Evolutionary conservation across 2,113 vertebrate genomes (phyloP).

Genomic region (Oenanthe oenanthe): DNA sequence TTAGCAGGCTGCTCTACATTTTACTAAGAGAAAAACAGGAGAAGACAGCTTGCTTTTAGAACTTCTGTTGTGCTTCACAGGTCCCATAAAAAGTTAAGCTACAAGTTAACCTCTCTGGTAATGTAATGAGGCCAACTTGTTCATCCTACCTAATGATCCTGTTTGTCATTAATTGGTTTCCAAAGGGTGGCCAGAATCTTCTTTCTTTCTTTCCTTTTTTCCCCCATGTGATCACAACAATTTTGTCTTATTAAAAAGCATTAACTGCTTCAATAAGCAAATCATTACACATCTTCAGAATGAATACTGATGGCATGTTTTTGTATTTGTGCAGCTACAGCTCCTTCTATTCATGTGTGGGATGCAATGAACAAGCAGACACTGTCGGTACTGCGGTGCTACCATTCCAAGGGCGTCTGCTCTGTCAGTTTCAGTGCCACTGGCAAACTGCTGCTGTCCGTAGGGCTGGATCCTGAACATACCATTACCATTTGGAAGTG

Average conservation of each 20-base stretch:
- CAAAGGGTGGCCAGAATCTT: neutral
- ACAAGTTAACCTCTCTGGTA: neutral
- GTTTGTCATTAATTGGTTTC: neutral
- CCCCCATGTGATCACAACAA: neutral
- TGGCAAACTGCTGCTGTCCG: slow-evolving; percentile 92
- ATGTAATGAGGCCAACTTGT: neutral
- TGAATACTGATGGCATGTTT: neutral
- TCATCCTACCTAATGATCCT: neutral
- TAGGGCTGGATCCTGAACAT: slow-evolving; percentile 92
- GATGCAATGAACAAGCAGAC: slow-evolving; percentile 96
- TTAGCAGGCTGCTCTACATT: neutral
- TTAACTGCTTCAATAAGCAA: neutral
- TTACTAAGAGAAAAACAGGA: neutral
- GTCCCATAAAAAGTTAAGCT: neutral
- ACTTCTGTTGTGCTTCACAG: neutral
- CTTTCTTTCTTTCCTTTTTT: neutral
- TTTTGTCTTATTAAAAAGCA: neutral
- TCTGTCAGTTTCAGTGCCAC: slow-evolving; percentile 98
- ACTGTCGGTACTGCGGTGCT: slow-evolving; percentile 90
- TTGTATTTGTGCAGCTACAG: slow-evolving; percentile 81
- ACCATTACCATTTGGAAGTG: slow-evolving; percentile 97
- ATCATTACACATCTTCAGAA: neutral
- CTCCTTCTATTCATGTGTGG: slow-evolving; percentile 96
- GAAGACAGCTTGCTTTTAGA: neutral
- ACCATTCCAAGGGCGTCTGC: slow-evolving; percentile 91